Percentiles rank a stretch among this genome's conserved stretches.
phyloP scores from a whole-genome alignment of 2,888 invertebrate species.

The Drosophila peninsularis region DNA sequence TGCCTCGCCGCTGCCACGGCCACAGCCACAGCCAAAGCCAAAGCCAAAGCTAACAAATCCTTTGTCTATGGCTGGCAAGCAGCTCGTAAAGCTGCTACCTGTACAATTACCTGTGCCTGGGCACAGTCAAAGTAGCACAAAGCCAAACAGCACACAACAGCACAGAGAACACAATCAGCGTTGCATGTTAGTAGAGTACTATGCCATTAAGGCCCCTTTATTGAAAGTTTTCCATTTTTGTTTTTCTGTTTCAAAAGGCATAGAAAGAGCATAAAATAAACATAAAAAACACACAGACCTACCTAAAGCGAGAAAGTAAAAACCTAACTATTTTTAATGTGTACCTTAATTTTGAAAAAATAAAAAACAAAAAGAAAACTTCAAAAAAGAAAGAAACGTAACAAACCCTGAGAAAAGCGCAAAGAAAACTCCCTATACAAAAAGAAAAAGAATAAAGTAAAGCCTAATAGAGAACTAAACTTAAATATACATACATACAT shows the following conservation, averaged over 20 bases:
- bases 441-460: slow-evolving; percentile 36
- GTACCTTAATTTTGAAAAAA: slow-evolving; percentile 78
- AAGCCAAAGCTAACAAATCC: slow-evolving; percentile 44
- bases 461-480: slow-evolving; percentile 53
- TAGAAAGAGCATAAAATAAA: slow-evolving; percentile 38
- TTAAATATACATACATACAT: slow-evolving; percentile 49
- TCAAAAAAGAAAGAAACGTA: slow-evolving; percentile 26
- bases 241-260: slow-evolving; percentile 49
- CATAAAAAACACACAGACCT: slow-evolving; percentile 67
- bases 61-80: slow-evolving; percentile 48
- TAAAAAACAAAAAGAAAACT: slow-evolving; percentile 40
- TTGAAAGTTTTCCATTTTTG: slow-evolving; percentile 52
- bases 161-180: slow-evolving; percentile 29
- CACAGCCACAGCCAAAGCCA: slow-evolving; percentile 30
- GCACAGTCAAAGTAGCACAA: slow-evolving; percentile 48
- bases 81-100: slow-evolving; percentile 31
- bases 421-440: slow-evolving; percentile 44
- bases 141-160: slow-evolving; percentile 16
- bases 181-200: slow-evolving; percentile 67
- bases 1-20: slow-evolving; percentile 12
- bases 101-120: slow-evolving; percentile 37
- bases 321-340: slow-evolving; percentile 83
- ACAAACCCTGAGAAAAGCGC: slow-evolving; percentile 56
- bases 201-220: slow-evolving; percentile 65
- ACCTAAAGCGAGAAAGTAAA: slow-evolving; percentile 71